Evolutionary conservation across 1,140 invertebrate species (phyloP).

Genomic region (Cyclina sinensis): DNA sequence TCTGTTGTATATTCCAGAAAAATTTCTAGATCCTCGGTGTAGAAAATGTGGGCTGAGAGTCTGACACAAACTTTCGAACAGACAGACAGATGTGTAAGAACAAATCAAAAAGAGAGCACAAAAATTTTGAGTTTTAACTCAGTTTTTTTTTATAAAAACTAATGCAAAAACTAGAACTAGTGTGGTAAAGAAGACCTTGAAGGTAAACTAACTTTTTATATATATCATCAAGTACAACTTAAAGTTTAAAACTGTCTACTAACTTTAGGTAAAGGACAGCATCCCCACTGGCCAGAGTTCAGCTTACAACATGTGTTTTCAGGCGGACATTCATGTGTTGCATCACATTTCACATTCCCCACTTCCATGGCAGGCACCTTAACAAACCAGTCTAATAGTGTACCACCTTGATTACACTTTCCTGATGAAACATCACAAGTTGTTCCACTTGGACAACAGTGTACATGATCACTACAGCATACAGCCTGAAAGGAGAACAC

Average conservation of each 20-base stretch:
- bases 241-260: background rate
- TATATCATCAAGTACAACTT: too few relatives aligned
- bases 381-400: conserved; percentile 59
- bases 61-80: too few relatives aligned
- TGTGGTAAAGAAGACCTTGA: too few relatives aligned
- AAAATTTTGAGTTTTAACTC: too few relatives aligned
- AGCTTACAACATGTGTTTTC: conserved; percentile 86
- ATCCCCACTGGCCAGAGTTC: conserved; percentile 82
- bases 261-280: conserved; percentile 85
- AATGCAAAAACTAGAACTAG: too few relatives aligned
- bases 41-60: too few relatives aligned
- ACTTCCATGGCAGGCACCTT: conserved; percentile 49
- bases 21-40: too few relatives aligned
- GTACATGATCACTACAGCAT: conserved; percentile 82
- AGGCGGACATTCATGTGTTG: conserved; percentile 82
- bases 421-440: conserved; percentile 75
- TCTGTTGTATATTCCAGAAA: too few relatives aligned
- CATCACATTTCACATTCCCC: conserved; percentile 74
- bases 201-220: too few relatives aligned
- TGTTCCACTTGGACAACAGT: conserved; percentile 82
- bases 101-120: too few relatives aligned
- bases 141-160: too few relatives aligned
- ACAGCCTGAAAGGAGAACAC: conserved; percentile 77
- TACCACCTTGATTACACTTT: conserved; percentile 71
- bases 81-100: too few relatives aligned